Evolutionary conservation across 2,113 vertebrate genomes (phyloP).

Genomic region (Galemys pyrenaicus): DNA sequence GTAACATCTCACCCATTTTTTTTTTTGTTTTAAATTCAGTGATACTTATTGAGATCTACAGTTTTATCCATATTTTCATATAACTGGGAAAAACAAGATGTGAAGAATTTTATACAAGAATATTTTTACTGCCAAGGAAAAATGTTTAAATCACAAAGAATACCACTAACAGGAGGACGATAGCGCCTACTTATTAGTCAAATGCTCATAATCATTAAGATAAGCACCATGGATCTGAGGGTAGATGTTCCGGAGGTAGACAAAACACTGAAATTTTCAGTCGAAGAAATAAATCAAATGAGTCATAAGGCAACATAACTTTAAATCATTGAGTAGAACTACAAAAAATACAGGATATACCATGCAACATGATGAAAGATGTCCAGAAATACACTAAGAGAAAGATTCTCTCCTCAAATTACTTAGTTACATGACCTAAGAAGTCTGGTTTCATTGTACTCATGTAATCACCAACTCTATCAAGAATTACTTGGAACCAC

Average conservation of each 20-base stretch:
- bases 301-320: not conserved
- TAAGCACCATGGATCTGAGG: not conserved
- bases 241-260: not conserved
- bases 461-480: not conserved
- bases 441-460: not conserved
- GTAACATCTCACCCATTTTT: not conserved
- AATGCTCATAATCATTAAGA: not conserved
- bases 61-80: not conserved
- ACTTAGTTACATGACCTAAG: not conserved
- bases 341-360: not conserved
- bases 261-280: slow-evolving; percentile 32
- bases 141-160: slow-evolving; percentile 34
- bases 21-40: not conserved
- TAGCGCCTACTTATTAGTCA: not conserved
- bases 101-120: not conserved
- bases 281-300: slow-evolving; percentile 52
- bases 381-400: not conserved
- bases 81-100: not conserved
- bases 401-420: not conserved
- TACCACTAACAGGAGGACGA: not conserved
- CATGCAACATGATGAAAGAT: not conserved
- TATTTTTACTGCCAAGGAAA: slow-evolving; percentile 39
- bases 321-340: slow-evolving; percentile 47
- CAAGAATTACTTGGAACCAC: not conserved
- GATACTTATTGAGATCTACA: not conserved